Evolutionary conservation across 2,113 vertebrate species (phyloP), one percentile per base, ranked within the genome.

Genomic region (Indri indri): DNA sequence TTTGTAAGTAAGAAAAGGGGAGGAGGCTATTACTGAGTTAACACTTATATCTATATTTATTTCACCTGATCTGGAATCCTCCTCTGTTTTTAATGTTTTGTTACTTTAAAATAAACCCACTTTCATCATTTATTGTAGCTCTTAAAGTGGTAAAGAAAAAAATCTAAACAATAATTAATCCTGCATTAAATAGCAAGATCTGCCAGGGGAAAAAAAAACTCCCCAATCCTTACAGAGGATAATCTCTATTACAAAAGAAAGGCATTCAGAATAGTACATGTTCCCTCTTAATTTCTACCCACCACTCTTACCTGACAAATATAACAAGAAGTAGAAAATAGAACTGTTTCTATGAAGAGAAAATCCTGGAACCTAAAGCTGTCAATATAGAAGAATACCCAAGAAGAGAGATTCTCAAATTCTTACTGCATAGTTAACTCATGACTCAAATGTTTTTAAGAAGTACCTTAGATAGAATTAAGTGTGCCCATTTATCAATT

Each of bases 111-210:
- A 87, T 57, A 5, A 88, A 74, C 37, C 3, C 25, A 57, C 6
- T 94, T 86, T 86, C 66, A 92, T 40, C 34, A 85, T 81, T 94
- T 96, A 93, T 5, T 88, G 8, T 79, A 94, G 34, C 30, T 90
- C 73, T 87, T 52, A 94, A 70, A 66, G 6, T 7, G 42, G 25
- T 59, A 22, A 50, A 77, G 52, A 52, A 91, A 95, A 88, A 57
- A 66, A 54, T 8, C 20, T 37, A 54, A 82, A 59, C 63, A 73
- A 52, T 47, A 90, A 65, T 18, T 61, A 95, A 81, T 45, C 57
- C 85, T 97, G n/a, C 52, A 59, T 88, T 88, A 96, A 57, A 57
- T 23, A 93, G 91, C 61, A 92, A 88, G 57, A 86, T 68, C 11
- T 42, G n/a, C 42, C 22, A 54, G 3, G 22, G 6, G 0, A 2